These are phyloP conservation scores for Patella ulyssiponensis DNA, from an alignment of 2,888 invertebrate species.

Conservation along the genomic window DNA sequence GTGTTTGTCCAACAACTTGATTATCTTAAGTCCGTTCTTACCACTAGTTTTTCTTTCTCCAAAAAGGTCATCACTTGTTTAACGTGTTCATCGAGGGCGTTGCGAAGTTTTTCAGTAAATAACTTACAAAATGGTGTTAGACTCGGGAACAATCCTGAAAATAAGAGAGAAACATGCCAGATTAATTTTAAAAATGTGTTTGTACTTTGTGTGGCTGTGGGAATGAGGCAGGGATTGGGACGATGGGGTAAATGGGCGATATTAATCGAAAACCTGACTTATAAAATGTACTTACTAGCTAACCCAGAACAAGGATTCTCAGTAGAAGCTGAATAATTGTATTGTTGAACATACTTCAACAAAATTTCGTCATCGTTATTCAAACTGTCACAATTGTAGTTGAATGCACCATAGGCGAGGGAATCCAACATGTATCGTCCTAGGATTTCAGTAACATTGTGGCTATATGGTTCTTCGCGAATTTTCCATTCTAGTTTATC, in stretches of 20 bases:
- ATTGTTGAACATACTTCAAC: conserved; percentile 12
- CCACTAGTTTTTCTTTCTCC: conserved; percentile 1
- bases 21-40: neutral
- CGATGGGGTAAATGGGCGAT: too few relatives aligned
- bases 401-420: conserved; percentile 23
- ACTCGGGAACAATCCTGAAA: conserved; percentile 25
- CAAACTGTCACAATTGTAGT: conserved; percentile 18
- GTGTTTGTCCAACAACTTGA: too few relatives aligned
- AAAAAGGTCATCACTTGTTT: conserved; percentile 9
- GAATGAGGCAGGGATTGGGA: too few relatives aligned
- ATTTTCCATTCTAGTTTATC: neutral
- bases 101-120: conserved; percentile 15
- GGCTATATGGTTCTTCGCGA: neutral
- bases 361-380: conserved; percentile 19
- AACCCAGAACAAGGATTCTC: conserved; percentile 19
- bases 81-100: conserved; percentile 16
- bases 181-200: too few relatives aligned
- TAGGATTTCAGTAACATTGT: neutral
- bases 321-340: conserved; percentile 11
- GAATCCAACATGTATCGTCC: conserved; percentile 26
- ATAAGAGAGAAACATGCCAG: neutral
- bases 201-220: too few relatives aligned
- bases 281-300: conserved; percentile 18
- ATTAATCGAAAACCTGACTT: too few relatives aligned
- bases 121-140: conserved; percentile 12